Evolutionary conservation across 2,113 vertebrate species (phyloP).

Genomic region (Hyperoodon ampullatus): DNA sequence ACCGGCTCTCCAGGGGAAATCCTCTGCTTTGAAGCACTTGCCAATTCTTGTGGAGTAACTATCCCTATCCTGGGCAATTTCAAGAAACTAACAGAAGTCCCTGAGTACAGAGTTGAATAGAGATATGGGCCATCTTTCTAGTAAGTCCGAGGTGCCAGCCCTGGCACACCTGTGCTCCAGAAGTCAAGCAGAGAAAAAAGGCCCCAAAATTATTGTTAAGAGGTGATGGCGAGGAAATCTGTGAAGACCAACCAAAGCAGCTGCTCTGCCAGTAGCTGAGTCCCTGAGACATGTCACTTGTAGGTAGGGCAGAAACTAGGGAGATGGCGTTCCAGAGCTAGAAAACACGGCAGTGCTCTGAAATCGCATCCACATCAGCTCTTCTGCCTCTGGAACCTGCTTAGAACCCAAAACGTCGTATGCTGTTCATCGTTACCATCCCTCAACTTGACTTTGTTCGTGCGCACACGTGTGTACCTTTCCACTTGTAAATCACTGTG

Average conservation of each 20-base stretch:
- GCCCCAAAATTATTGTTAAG: fast-evolving
- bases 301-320: too few relatives aligned
- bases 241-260: not conserved
- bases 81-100: not conserved
- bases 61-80: fast-evolving
- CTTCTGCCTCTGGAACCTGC: not conserved
- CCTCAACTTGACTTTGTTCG: not conserved
- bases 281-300: too few relatives aligned
- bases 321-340: fast-evolving
- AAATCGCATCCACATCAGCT: fast-evolving
- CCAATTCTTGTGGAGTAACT: not conserved
- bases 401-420: fast-evolving
- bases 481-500: fast-evolving
- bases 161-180: not conserved
- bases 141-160: fast-evolving
- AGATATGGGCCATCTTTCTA: fast-evolving
- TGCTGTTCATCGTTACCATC: fast-evolving
- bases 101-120: not conserved
- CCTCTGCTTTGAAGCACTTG: not conserved
- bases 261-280: not conserved
- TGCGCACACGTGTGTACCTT: fast-evolving
- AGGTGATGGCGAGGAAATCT: not conserved
- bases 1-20: fast-evolving
- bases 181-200: not conserved
- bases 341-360: fast-evolving